These are phyloP conservation scores for Pterophyllum scalare DNA, from an alignment of 2,113 vertebrate genomes.

Conservation along the genomic window DNA sequence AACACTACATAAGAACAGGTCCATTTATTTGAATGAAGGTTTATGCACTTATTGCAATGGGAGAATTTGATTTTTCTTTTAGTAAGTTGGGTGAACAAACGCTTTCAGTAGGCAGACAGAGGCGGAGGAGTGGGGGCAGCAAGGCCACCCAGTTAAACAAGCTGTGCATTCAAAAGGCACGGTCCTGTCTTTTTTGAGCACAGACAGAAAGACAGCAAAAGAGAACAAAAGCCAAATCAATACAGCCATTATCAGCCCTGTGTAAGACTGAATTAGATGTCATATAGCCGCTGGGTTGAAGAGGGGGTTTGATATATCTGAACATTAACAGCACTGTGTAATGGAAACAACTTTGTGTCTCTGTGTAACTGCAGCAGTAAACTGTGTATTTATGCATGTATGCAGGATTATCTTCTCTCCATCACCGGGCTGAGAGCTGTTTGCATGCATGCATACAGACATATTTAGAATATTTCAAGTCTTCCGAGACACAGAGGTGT, in stretches of 20 bases:
- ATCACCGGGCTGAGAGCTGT: not conserved
- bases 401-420: not conserved
- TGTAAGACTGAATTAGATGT: conserved; percentile 76
- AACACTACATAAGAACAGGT: too few species aligned
- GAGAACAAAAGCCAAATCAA: conserved; percentile 67
- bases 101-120: not conserved
- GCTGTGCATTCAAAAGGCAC: too few species aligned
- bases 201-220: not conserved
- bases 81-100: too few species aligned
- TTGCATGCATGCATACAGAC: not conserved
- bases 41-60: too few species aligned
- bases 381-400: not conserved
- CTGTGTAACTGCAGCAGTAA: not conserved
- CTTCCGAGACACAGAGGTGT: not conserved
- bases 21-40: not conserved
- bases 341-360: conserved; percentile 44
- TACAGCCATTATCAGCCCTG: conserved; percentile 72
- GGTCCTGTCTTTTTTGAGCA: conserved; percentile 7
- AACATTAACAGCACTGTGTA: conserved; percentile 63
- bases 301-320: conserved; percentile 56
- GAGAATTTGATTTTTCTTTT: too few species aligned
- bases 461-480: not conserved
- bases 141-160: not conserved
- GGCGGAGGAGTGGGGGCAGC: not conserved
- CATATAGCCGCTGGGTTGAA: conserved; percentile 62